Evolutionary conservation across 2,888 invertebrate genomes (phyloP).

Genomic region (Lobophora halterata): DNA sequence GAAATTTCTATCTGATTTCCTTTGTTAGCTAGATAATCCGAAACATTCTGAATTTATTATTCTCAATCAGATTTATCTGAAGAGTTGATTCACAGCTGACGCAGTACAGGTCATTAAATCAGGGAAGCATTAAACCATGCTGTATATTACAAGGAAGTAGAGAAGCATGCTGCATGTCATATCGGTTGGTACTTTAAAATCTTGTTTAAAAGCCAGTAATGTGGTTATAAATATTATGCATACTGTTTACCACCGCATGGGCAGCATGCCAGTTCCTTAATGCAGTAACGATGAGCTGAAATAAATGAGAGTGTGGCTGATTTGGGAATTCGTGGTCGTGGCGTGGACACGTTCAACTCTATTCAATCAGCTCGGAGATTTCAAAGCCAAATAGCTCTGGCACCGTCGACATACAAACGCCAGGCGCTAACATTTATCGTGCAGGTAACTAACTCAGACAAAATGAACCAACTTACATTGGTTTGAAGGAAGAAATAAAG

Average conservation of each 20-base stretch:
- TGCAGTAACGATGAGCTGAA: conserved; percentile 8
- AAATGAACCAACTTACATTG: no score
- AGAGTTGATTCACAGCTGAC: conserved; percentile 1
- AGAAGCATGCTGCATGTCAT: conserved; percentile 10
- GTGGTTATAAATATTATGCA: conserved; percentile 4
- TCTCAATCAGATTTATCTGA: conserved; percentile 7
- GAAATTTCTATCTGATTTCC: no score
- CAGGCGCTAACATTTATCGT: conserved; percentile 5
- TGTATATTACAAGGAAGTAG: conserved; percentile 16
- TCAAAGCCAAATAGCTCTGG: conserved; percentile 21
- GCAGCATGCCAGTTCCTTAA: conserved; percentile 17
- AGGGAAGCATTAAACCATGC: no score
- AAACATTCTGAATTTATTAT: no score
- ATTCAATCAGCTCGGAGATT: conserved; percentile 1
- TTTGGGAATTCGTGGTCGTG: no score
- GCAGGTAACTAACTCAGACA: no score
- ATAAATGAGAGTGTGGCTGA: background rate
- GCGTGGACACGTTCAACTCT: conserved; percentile 3
- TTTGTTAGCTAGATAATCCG: no score
- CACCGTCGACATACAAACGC: conserved; percentile 12
- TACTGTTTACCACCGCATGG: conserved; percentile 11
- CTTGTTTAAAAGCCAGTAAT: conserved; percentile 12
- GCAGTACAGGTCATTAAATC: conserved; percentile 10
- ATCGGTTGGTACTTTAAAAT: conserved; percentile 11
- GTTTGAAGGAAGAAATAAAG: no score